Percentiles rank a stretch among this genome's conserved stretches.
Evolutionary conservation across 2,888 invertebrate genomes (phyloP).

Genomic region (Phoronis australis): DNA sequence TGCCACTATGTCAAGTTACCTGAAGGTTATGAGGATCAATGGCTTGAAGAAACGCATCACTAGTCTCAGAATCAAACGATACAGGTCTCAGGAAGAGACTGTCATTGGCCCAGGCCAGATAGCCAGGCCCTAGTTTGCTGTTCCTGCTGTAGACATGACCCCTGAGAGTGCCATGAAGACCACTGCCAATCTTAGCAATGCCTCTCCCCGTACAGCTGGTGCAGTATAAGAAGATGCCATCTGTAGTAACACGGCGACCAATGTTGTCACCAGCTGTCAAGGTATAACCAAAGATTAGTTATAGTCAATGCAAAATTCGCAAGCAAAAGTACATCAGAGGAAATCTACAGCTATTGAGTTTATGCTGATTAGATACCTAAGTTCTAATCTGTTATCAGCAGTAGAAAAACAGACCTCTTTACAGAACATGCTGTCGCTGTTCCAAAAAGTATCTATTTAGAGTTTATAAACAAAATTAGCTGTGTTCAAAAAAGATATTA

Average conservation of each 20-base stretch:
- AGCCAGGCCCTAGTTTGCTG: conserved; percentile 36
- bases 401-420: too few species aligned
- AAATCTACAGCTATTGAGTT: too few species aligned
- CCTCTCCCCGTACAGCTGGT: conserved; percentile 46
- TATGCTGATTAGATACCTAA: too few species aligned
- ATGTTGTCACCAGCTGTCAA: conserved; percentile 34
- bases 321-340: too few species aligned
- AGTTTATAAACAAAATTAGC: too few species aligned
- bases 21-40: conserved; percentile 36
- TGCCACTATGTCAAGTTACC: conserved; percentile 29
- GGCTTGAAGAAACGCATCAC: too few species aligned
- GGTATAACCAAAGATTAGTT: background rate
- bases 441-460: too few species aligned
- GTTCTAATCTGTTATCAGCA: too few species aligned
- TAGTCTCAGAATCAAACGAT: conserved; percentile 37
- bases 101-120: conserved; percentile 35
- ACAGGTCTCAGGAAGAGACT: conserved; percentile 36
- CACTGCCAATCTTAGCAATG: conserved; percentile 48
- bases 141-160: conserved; percentile 46
- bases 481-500: too few species aligned
- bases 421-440: too few species aligned
- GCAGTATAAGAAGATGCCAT: conserved; percentile 47
- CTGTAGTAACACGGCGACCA: conserved; percentile 41
- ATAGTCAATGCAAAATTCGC: background rate
- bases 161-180: conserved; percentile 48